Percentiles rank a stretch among this genome's conserved stretches.
phyloP scores from a whole-genome alignment of 2,888 invertebrate species.

The Calameuta pallipes region DNA sequence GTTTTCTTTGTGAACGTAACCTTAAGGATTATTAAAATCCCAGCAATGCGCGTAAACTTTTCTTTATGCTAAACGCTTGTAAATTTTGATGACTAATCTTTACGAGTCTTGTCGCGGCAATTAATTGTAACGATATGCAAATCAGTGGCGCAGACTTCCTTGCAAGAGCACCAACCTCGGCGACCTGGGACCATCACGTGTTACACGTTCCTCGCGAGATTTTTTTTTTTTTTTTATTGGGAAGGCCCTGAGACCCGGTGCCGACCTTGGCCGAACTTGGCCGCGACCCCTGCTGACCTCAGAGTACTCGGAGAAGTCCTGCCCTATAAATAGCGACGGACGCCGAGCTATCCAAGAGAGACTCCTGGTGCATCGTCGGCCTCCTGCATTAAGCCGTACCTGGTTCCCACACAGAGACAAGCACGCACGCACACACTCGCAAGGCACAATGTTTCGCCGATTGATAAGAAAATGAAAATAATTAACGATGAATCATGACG shows the following conservation, averaged over 20 bases:
- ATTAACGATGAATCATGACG: neutral
- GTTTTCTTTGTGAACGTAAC: slow-evolving; percentile 1
- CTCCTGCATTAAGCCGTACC: slow-evolving; percentile 34
- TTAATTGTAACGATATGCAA: neutral
- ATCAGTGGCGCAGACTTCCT: neutral
- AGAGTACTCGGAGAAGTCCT: neutral
- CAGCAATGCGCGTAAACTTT: slow-evolving; percentile 45
- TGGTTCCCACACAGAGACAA: slow-evolving; percentile 38
- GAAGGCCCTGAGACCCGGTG: neutral
- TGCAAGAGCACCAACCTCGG: neutral
- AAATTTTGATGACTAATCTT: neutral
- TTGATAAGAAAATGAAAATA: neutral
- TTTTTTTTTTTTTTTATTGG: neutral
- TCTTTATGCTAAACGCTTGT: slow-evolving; percentile 59
- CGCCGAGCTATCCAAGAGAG: slow-evolving; percentile 5
- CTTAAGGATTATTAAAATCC: neutral
- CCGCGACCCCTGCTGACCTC: neutral
- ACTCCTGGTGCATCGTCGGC: slow-evolving; percentile 1
- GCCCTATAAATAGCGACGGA: neutral
- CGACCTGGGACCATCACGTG: neutral
- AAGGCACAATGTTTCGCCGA: neutral
- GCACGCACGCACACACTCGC: neutral
- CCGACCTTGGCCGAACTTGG: neutral
- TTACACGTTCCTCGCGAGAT: neutral
- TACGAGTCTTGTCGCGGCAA: neutral